Base-by-base conservation (phyloP, 2,113 vertebrate species). In the Paralichthys olivaceus region DNA sequence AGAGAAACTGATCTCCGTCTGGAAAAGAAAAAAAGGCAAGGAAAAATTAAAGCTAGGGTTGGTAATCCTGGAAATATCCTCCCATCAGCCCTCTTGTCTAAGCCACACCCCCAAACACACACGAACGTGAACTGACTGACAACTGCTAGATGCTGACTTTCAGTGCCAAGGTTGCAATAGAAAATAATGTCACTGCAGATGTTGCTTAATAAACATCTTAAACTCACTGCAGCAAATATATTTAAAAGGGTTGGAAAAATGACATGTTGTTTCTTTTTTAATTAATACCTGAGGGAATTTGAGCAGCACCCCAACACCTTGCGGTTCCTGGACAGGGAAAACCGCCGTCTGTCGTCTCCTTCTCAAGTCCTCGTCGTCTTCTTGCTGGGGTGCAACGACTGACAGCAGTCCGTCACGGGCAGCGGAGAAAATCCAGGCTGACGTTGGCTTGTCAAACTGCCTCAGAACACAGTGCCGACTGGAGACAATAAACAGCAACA, bases 1-100 rank as follows among this genome's bases (percentile, higher is more conserved):
- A 40, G 51, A 93, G 89, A 98, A 87, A 54, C 83, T 95, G 79
- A 97, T 90, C 85, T 94, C 92, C 9, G 91, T 96, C 97, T 99
- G 87, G 9, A 4, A 8, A 62, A 55, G 26, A 69, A 66, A 40
- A 29, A 45, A 11, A 5, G 26, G 55, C 11, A 2, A 56, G 55
- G 1, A 56, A 17, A 53, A 11, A 1, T 40, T 22, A 11, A 65
- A 28, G 9, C 14, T 17, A 49, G 17, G 17, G 19, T 15, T 19
- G 45, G 19, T 49, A 49, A 49, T 17, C 37, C 37, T 13, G 3
- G 37, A 40, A 37, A 37, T 11, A 2, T 37, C 34, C 9, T 37
- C 34, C 34, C 9, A 37, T 37, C 34, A 37, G 34, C 34, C 34
- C 34, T 12, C 34, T 37, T 37, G 34, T 37, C 34, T 2, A 9